Base-by-base conservation (phyloP, 2,888 invertebrate genomes). In the Lacanobia wlatinum region DNA sequence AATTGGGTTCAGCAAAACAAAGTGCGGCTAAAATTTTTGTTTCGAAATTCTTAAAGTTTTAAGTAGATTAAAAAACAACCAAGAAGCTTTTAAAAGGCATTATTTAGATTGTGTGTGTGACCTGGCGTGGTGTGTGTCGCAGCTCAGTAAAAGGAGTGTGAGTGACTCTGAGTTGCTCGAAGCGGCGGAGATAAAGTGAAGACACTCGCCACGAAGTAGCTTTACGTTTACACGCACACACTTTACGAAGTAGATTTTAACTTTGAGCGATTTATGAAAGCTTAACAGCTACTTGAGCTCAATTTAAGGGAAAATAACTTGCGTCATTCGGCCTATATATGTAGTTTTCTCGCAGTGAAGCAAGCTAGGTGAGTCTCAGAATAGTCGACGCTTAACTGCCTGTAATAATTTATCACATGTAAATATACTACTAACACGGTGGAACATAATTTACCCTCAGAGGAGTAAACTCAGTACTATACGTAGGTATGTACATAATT, bases 111-210 rank as follows among this genome's bases (percentile, higher is more conserved):
- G 28, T 28, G 28, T 28, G 28, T 28, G 28, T 28, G 3, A 28
- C 28, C 28, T 28, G 28, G 28, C 3, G 3, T 28, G 28, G 28
- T 28, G 28, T 28, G 34, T 50, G 5, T 2, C 12, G 12, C 9
- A 21, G 18, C 14, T n/a, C 21, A 48, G 68, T 56, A 18, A 21
- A 60, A 43, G 48, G n/a, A 43, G 40, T 56, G n/a, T 60, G 16
- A 50, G 74, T 38, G 34, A 3, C 58, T 34, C 18, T 8, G 38
- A 46, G 55, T 65, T 14, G 82, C 84, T 72, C 58, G 68, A 65
- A 72, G 81, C 78, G 58, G 38, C 10, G 21, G 78, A 79, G 72
- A 82, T 84, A 84, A 80, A 84, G 84, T 43, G 60, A 59, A 67
- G 67, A 58, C 65, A 34, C 34, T 6, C 4, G 53, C 55, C 58